Percentiles rank a stretch among this genome's conserved stretches.
Conservation (phyloP, 1,140 invertebrate genomes). For the Diachasma alloeum region DNA sequence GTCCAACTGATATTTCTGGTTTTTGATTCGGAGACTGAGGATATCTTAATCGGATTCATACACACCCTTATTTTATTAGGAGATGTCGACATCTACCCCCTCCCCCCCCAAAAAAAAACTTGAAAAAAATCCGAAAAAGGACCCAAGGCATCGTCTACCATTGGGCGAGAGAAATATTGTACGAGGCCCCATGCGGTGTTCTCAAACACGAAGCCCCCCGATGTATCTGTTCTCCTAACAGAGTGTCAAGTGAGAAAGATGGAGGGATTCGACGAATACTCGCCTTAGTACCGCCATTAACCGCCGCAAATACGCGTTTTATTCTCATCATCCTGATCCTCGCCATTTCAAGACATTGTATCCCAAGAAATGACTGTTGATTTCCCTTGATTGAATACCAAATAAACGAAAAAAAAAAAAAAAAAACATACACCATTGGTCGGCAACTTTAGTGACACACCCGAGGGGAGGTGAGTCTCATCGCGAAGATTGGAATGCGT, state of each 20-base stretch:
- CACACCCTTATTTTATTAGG: no score
- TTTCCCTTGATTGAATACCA: neutral
- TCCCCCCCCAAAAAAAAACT: no score
- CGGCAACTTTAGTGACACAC: neutral
- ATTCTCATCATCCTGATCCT: neutral
- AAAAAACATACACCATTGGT: neutral
- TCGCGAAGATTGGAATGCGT: conserved; percentile 37
- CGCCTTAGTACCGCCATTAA: neutral
- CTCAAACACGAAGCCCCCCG: neutral
- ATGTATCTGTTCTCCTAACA: neutral
- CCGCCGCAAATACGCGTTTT: neutral
- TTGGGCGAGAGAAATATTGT: neutral
- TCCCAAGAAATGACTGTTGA: neutral
- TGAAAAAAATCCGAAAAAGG: no score
- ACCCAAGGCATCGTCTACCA: neutral
- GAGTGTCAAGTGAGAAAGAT: neutral
- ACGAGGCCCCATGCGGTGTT: neutral
- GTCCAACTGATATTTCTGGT: neutral
- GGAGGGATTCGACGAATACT: neutral
- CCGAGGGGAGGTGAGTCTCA: conserved; percentile 19
- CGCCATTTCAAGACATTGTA: neutral
- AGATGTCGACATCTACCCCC: no score
- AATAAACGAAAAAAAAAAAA: neutral
- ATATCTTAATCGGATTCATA: neutral
- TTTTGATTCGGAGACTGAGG: neutral